Conservation (phyloP, 37 sponge, comb jelly and placozoan genomes). For the Mnemiopsis leidyi region DNA sequence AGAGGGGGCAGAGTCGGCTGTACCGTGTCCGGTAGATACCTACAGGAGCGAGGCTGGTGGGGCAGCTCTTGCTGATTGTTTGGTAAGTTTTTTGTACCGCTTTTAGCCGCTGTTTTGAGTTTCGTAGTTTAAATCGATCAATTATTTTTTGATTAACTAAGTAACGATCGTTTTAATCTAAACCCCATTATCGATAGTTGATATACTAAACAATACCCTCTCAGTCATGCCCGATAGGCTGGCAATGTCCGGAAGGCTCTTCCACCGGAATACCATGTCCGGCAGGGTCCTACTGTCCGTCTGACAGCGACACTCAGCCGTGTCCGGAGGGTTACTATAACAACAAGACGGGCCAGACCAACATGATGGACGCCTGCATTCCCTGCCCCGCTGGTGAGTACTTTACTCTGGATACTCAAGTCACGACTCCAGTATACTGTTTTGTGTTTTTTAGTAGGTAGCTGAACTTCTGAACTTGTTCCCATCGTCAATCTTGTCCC, state of each 20-base stretch:
- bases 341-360: conserved; percentile 25
- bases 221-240: background rate
- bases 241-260: conserved; percentile 58
- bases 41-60: background rate
- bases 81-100: conserved; percentile 14
- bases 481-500: no score
- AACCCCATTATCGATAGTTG: no score
- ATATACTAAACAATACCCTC: no score
- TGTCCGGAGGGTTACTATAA: conserved; percentile 48
- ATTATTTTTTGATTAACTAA: no score
- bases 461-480: no score
- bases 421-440: no score
- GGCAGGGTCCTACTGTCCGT: conserved; percentile 49
- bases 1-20: background rate
- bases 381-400: conserved; percentile 50
- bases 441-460: no score
- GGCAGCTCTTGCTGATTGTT: background rate
- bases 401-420: no score
- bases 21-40: conserved; percentile 38
- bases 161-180: no score
- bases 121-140: no score
- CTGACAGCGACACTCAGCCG: background rate
- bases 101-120: no score
- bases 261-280: background rate
- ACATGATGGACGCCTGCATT: background rate